These are phyloP conservation scores for Pterocles gutturalis DNA, from an alignment of 2,113 vertebrate species.

Conservation along the genomic window DNA sequence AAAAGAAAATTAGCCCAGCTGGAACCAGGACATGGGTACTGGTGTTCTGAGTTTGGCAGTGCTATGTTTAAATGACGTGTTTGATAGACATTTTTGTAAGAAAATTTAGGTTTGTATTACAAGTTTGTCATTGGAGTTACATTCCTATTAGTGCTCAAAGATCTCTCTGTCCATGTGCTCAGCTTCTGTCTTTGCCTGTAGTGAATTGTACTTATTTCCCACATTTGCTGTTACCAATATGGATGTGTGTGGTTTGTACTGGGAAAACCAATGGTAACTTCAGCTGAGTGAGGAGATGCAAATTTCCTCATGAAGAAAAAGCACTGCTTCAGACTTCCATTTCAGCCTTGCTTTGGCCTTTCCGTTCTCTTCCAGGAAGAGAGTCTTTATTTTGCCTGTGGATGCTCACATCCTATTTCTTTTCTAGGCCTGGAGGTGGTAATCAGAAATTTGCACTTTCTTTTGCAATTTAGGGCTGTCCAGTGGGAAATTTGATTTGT, in stretches of 20 bases:
- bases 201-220: neutral
- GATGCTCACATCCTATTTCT: neutral
- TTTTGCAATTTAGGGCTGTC: neutral
- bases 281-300: neutral
- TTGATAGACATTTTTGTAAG: neutral
- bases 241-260: neutral
- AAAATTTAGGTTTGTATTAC: neutral
- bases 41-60: neutral
- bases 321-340: neutral
- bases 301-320: neutral
- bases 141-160: neutral
- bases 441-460: neutral
- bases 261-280: neutral
- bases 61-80: neutral
- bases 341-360: neutral
- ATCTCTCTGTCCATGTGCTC: neutral
- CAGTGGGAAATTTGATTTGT: neutral
- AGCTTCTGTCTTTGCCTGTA: neutral
- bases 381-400: neutral
- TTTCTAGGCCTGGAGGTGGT: neutral
- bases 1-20: no score
- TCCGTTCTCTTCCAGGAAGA: neutral
- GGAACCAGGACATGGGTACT: no score
- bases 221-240: fast-evolving
- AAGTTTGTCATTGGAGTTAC: neutral